Conservation (phyloP, 2,113 vertebrate species). For the Uria aalge region DNA sequence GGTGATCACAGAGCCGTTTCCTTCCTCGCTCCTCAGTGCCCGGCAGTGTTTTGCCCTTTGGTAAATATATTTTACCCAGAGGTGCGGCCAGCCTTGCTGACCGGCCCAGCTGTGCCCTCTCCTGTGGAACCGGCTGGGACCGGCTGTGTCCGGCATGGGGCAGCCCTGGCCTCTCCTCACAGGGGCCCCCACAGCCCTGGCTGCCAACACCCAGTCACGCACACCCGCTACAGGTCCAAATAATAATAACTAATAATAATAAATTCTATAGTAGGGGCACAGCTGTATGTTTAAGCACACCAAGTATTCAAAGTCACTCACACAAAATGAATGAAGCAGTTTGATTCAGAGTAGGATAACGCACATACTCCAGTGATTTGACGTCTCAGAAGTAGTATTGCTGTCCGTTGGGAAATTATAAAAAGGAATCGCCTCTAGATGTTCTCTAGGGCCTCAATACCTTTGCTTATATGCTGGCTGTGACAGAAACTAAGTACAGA, state of each 20-base stretch:
- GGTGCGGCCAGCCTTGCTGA: accelerated
- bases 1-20: not conserved
- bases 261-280: too few relatives aligned
- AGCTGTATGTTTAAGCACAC: not conserved
- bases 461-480: not conserved
- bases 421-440: not conserved
- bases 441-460: not conserved
- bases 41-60: accelerated
- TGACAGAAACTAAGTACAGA: not conserved
- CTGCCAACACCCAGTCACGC: not conserved
- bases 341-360: not conserved
- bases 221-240: accelerated
- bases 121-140: too few relatives aligned
- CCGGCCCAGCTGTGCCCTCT: accelerated
- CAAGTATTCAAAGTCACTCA: not conserved
- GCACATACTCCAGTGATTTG: accelerated
- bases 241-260: too few relatives aligned
- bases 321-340: not conserved
- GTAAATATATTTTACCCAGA: accelerated
- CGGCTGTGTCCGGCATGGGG: accelerated
- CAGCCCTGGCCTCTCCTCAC: not conserved
- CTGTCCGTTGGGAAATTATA: not conserved
- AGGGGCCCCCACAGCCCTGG: not conserved
- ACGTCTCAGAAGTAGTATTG: not conserved
- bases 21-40: too few relatives aligned